A percentile compares a stretch with the other conserved stretches of the same genome.
phyloP scores from a whole-genome alignment of 2,797 vertebrate genomes.

The Yasuhikotakia modesta region DNA sequence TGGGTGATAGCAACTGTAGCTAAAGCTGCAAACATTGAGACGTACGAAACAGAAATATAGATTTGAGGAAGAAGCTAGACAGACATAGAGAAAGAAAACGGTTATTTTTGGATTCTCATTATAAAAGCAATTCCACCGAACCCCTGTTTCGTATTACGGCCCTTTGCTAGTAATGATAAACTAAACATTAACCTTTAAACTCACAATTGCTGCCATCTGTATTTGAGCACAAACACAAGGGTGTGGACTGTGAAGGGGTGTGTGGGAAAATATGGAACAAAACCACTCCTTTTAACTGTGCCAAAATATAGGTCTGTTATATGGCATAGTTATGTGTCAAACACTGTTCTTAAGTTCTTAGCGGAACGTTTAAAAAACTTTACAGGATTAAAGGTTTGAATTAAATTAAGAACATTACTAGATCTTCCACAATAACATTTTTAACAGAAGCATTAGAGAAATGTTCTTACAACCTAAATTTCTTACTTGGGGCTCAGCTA shows the following conservation, averaged over 20 bases:
- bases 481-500: no score
- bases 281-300: not conserved
- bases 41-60: not conserved
- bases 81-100: constrained; percentile 10
- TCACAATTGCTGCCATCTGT: constrained; percentile 20
- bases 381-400: no score
- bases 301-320: not conserved
- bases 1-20: not conserved
- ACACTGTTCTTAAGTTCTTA: no score
- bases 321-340: no score
- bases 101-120: constrained; percentile 41
- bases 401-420: no score
- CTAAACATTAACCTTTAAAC: constrained; percentile 41
- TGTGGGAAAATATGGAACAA: not conserved
- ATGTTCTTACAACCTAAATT: no score
- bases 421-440: no score
- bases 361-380: no score
- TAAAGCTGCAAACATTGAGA: not conserved
- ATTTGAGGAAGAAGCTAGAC: not conserved
- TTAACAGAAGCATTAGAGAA: no score
- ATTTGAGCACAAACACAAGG: constrained; percentile 23
- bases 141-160: constrained; percentile 15
- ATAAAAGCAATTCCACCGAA: constrained; percentile 15
- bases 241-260: not conserved
- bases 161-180: constrained; percentile 17